phyloP scores from a whole-genome alignment of 2,797 vertebrate species.

The Ctenopoma multispine region DNA sequence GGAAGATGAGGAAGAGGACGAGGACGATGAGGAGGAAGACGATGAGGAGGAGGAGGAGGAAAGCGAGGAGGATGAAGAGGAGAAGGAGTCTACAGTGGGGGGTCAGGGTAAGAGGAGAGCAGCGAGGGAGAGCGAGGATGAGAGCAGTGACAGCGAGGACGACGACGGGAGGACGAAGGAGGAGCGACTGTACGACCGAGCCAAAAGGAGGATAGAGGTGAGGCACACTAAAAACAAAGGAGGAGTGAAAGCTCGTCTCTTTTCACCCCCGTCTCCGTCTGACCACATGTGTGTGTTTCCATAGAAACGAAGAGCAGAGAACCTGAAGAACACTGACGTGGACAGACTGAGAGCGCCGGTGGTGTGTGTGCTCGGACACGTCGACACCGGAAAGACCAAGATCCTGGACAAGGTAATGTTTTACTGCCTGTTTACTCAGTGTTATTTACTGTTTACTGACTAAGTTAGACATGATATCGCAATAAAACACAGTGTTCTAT shows the following conservation, averaged over 20 bases:
- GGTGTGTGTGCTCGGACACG: slow-evolving; percentile 98
- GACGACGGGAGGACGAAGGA: slow-evolving; percentile 92
- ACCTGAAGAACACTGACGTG: slow-evolving; percentile 89
- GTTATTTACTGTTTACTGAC: no score
- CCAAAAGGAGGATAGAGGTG: slow-evolving; percentile 96
- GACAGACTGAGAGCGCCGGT: slow-evolving; percentile 92
- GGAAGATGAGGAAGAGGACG: slow-evolving; percentile 87
- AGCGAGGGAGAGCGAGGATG: slow-evolving; percentile 86
- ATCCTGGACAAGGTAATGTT: slow-evolving; percentile 94
- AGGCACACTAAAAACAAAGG: not conserved
- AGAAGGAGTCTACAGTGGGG: slow-evolving; percentile 57
- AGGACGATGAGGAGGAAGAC: slow-evolving; percentile 86
- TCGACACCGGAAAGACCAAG: slow-evolving; percentile 98
- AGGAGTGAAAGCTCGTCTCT: not conserved
- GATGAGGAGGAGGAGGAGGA: slow-evolving; percentile 88
- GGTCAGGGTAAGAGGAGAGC: slow-evolving; percentile 74
- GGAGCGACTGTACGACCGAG: slow-evolving; percentile 92
- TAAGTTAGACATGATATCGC: no score
- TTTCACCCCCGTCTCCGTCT: not conserved
- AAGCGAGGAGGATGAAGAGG: slow-evolving; percentile 84
- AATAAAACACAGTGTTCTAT: no score
- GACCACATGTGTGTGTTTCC: not conserved
- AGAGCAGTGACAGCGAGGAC: slow-evolving; percentile 74
- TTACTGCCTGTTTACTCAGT: not conserved
- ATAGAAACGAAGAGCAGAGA: slow-evolving; percentile 93